These are phyloP conservation scores for Harpalus rufipes DNA, from an alignment of 2,888 invertebrate genomes.

Conservation along the genomic window DNA sequence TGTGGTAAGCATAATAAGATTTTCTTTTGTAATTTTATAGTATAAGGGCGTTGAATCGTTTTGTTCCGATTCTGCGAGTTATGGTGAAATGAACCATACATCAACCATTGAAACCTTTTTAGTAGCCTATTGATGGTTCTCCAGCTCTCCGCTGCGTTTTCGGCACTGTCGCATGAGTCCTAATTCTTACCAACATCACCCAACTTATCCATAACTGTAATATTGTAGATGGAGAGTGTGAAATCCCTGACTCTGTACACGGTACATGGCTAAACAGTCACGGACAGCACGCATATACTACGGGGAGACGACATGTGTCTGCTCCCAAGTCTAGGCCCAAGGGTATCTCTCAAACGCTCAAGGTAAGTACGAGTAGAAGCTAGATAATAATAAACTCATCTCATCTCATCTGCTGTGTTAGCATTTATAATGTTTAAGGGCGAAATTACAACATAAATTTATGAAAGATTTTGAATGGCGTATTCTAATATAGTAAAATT, in stretches of 20 bases:
- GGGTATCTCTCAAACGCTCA: slow-evolving; percentile 84
- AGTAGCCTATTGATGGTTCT: not conserved
- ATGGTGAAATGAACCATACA: too few relatives aligned
- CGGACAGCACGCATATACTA: slow-evolving; percentile 85
- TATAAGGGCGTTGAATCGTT: too few relatives aligned
- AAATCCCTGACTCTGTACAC: slow-evolving; percentile 75
- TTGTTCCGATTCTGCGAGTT: too few relatives aligned
- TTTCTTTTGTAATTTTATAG: too few relatives aligned
- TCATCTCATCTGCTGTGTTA: slow-evolving; percentile 24
- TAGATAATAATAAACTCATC: not conserved
- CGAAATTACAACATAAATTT: not conserved
- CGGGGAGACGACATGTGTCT: slow-evolving; percentile 82
- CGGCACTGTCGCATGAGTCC: slow-evolving; percentile 27
- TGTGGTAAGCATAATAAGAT: too few relatives aligned
- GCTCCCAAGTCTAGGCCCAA: slow-evolving; percentile 83
- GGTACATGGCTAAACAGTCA: slow-evolving; percentile 82
- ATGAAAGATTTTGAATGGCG: too few relatives aligned
- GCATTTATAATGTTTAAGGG: not conserved
- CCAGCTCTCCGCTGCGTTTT: not conserved
- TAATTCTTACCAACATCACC: not conserved
- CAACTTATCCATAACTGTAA: not conserved
- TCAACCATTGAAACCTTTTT: too few relatives aligned
- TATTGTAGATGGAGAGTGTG: slow-evolving; percentile 74
- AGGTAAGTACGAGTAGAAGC: slow-evolving; percentile 75
- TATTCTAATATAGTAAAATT: too few relatives aligned